Evolutionary conservation across 2,113 vertebrate species (phyloP).

Genomic region (Triplophysa dalaica): DNA sequence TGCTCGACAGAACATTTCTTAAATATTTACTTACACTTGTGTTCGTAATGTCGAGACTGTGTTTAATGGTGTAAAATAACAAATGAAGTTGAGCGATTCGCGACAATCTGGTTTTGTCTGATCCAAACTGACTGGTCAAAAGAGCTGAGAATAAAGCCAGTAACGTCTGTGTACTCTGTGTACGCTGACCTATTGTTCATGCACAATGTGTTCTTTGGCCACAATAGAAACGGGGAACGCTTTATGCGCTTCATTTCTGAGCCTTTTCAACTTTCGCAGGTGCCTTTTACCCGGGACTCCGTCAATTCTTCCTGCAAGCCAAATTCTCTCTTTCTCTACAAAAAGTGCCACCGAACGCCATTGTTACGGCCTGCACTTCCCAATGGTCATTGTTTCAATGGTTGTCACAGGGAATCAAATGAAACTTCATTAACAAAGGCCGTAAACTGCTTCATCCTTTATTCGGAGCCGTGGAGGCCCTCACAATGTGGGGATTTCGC

Average conservation of each 20-base stretch:
- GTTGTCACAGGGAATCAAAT: constrained; percentile 97
- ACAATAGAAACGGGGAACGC: constrained; percentile 53
- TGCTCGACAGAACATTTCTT: background rate
- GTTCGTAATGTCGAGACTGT: background rate
- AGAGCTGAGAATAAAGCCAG: constrained; percentile 47
- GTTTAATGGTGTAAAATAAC: background rate
- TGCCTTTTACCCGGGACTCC: constrained; percentile 83
- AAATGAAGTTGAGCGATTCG: constrained; percentile 33
- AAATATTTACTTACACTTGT: constrained; percentile 8
- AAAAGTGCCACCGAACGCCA: constrained; percentile 87
- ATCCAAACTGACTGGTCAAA: constrained; percentile 49
- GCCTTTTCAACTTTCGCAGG: constrained; percentile 81
- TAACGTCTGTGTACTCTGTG: constrained; percentile 48
- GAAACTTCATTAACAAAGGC: constrained; percentile 89
- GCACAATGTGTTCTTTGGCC: constrained; percentile 51
- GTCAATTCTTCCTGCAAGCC: constrained; percentile 95
- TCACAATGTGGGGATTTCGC: constrained; percentile 82
- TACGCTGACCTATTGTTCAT: constrained; percentile 47
- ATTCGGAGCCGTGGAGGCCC: constrained; percentile 72
- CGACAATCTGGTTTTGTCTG: constrained; percentile 44
- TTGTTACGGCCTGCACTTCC: constrained; percentile 88
- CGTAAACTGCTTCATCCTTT: constrained; percentile 83
- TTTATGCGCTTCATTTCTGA: constrained; percentile 74
- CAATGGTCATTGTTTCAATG: constrained; percentile 96
- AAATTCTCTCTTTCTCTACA: constrained; percentile 78